phyloP scores from a whole-genome alignment of 2,888 invertebrate genomes.

The Schizotus pectinicornis region DNA sequence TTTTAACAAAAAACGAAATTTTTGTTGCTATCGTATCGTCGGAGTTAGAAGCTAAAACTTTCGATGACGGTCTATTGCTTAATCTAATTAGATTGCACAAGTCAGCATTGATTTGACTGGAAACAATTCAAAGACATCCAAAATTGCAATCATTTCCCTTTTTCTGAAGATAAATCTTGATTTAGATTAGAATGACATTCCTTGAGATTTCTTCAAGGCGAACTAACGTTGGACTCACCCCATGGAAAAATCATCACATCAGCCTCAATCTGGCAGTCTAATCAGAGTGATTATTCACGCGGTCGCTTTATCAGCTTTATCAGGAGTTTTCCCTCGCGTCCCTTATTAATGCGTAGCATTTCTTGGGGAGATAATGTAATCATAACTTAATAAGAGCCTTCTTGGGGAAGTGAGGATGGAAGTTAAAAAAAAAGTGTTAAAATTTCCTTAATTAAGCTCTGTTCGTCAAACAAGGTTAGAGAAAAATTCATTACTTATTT shows the following conservation, averaged over 20 bases:
- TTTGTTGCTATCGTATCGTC: too few relatives aligned
- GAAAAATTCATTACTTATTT: slow-evolving; percentile 39
- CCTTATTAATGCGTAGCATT: slow-evolving; percentile 27
- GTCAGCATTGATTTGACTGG: too few relatives aligned
- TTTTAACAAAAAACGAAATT: too few relatives aligned
- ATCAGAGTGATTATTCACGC: slow-evolving; percentile 4
- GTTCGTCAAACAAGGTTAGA: slow-evolving; percentile 34
- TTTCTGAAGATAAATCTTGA: too few relatives aligned
- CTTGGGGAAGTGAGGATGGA: slow-evolving; percentile 28
- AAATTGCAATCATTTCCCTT: too few relatives aligned
- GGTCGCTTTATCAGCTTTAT: slow-evolving; percentile 11
- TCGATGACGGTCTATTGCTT: too few relatives aligned
- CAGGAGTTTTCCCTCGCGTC: slow-evolving; percentile 1
- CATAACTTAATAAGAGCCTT: slow-evolving; percentile 30
- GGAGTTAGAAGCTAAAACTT: too few relatives aligned
- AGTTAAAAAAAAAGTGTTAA: slow-evolving; percentile 35
- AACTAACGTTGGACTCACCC: too few relatives aligned
- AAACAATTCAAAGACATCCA: too few relatives aligned
- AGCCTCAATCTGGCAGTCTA: background rate
- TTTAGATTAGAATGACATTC: too few relatives aligned
- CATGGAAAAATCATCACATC: background rate
- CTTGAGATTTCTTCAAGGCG: too few relatives aligned
- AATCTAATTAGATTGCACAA: too few relatives aligned
- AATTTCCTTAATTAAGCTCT: slow-evolving; percentile 38
- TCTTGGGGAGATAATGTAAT: slow-evolving; percentile 29